Base-by-base conservation (phyloP, 2,113 vertebrate genomes). In the Sprattus sprattus region DNA sequence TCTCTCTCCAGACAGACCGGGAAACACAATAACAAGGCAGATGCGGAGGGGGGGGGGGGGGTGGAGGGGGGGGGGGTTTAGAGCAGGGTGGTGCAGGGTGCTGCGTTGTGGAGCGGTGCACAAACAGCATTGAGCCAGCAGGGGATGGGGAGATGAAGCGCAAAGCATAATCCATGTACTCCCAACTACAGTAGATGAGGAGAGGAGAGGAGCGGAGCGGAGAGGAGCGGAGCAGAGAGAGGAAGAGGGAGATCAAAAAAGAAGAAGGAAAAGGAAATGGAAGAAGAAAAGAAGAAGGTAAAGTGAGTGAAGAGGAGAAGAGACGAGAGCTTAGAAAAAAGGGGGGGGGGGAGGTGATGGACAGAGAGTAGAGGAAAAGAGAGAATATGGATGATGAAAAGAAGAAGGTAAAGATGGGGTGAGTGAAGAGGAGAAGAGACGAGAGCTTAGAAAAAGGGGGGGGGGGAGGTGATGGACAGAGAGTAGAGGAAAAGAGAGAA, bases 21-120 rank as follows among this genome's bases (percentile, higher is more conserved):
- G 81, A 82, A 75, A 83, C 82, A n/a, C 81, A 86, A 86, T 86
- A 82, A 86, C 81, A 86, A 83, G 25, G 28, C 15, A 2, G 9
- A 49, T 54, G 13, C 16, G 52, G 52, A 16, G 52, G 16, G 52
- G 16, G 1, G 2, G 52, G 16, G 9, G 20, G 18, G 22, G 54
- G 1, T 4, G 3, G 20, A 4, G 54, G 8, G 54, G 7, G 16
- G 20, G 54, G 3, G 6, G 15, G 52, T 0, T 13, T 0, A 11
- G 10, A 11, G 52, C 3, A 22, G 57, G 57, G 57, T n/a, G 57
- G 20, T 25, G 20, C 6, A 8, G 57, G 57, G 54, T 60, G 54
- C 7, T 60, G 54, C 4, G n/a, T 20, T 60, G 54, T 22, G 54
- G 57, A 22, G 20, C n/a, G 57, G 0, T n/a, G 22, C 52, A 18